A percentile compares a stretch with the other conserved stretches of the same genome.
phyloP scores from a whole-genome alignment of 2,888 invertebrate species.

The Anoplius nigerrimus region DNA sequence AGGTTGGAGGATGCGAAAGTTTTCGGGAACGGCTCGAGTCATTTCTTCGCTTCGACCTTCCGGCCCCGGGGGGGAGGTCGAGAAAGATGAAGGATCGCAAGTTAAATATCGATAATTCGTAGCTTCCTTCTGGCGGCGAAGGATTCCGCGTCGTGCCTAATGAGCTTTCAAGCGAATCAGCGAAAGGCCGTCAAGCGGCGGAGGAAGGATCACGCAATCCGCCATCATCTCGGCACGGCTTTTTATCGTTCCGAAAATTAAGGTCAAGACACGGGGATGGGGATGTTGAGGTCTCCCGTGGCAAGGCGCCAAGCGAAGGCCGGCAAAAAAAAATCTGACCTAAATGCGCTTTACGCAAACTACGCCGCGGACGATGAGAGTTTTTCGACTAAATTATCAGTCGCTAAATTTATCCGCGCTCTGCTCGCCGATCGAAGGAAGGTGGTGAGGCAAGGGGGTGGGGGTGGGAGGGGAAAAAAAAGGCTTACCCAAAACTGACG shows the following conservation, averaged over 20 bases:
- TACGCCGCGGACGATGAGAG: background rate
- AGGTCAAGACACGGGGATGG: background rate
- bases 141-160: no score
- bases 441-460: background rate
- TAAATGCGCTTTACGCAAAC: slow-evolving; percentile 18
- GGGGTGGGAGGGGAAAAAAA: background rate
- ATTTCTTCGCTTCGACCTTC: no score
- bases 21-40: no score
- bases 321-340: slow-evolving; percentile 40
- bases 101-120: no score
- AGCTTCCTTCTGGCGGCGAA: no score
- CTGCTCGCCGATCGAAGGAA: background rate
- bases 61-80: no score
- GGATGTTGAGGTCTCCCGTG: slow-evolving; percentile 25
- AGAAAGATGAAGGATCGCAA: no score
- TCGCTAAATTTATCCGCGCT: slow-evolving; percentile 10
- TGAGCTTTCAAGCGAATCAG: background rate
- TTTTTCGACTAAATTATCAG: slow-evolving; percentile 6
- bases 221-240: slow-evolving; percentile 1
- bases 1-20: no score
- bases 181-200: no score
- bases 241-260: slow-evolving; percentile 26
- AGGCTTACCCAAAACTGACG: slow-evolving; percentile 86
- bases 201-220: slow-evolving; percentile 6
- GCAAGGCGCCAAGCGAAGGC: slow-evolving; percentile 43